Conservation (phyloP, 30 jellyfish, hydroid and myxozoan species). For the Aurelia sp. region DNA sequence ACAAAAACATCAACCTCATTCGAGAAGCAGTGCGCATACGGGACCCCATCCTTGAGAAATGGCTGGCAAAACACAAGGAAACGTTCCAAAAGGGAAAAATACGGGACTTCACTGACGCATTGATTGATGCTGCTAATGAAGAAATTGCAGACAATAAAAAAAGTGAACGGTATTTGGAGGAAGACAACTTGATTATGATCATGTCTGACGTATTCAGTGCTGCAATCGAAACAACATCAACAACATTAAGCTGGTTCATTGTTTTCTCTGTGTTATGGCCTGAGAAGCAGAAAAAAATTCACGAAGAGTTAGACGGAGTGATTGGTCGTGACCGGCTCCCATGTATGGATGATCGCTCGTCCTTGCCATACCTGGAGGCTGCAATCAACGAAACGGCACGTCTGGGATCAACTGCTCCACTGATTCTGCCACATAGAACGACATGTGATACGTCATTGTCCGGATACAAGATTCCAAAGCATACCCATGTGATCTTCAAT, state of each 20-base stretch:
- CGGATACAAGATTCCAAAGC: conserved; percentile 58
- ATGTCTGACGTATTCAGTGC: conserved; percentile 61
- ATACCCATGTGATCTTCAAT: conserved; percentile 61
- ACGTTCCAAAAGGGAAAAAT: conserved; percentile 28
- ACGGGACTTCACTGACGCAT: conserved; percentile 54
- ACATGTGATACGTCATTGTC: conserved; percentile 62
- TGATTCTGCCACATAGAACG: conserved; percentile 50
- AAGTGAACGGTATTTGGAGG: neutral
- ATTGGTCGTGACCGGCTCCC: conserved; percentile 54
- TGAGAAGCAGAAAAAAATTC: conserved; percentile 43
- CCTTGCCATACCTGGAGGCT: conserved; percentile 56
- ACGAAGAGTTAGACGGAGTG: conserved; percentile 40
- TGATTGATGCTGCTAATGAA: conserved; percentile 38
- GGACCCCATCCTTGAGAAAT: conserved; percentile 48
- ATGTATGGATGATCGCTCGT: conserved; percentile 27
- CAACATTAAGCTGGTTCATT: conserved; percentile 47
- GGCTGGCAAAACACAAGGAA: conserved; percentile 41
- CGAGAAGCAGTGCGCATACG: conserved; percentile 33
- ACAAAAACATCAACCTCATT: conserved; percentile 18
- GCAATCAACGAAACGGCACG: conserved; percentile 64
- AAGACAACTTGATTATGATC: conserved; percentile 18
- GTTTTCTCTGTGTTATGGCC: conserved; percentile 59
- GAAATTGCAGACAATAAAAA: conserved; percentile 31
- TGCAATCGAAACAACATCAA: conserved; percentile 63
- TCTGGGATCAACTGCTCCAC: conserved; percentile 55